Base-by-base conservation (phyloP, 1,140 invertebrate species). In the Drosophila pectinifera region DNA sequence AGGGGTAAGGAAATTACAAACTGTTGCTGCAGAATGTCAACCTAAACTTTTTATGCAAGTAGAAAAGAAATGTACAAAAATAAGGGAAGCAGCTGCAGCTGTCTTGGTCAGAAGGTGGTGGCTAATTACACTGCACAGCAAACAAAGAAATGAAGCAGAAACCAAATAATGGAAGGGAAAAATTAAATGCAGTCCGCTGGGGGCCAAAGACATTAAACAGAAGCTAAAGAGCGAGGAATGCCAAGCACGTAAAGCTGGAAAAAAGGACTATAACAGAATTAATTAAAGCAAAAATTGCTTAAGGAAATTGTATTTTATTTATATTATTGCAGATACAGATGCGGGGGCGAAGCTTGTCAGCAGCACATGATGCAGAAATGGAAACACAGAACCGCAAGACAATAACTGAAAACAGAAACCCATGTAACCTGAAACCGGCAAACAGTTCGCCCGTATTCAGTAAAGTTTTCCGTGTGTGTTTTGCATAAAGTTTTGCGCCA, bases 111-210 rank as follows among this genome's bases (percentile, higher is more conserved):
- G 38, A 41, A 39, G 56, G 49, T 62, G 39, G 56, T 56, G 73
- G 82, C 82, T 91, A 90, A 90, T 90, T 90, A 91, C 73, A 90
- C 61, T 77, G 77, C 80, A 83, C 49, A 72, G 77, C 58, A 83
- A 77, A 73, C 49, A 80, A 70, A 26, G 54, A 73, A 62, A 70
- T 48, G 36, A 73, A 58, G 16, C 34, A 53, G 62, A 55, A 61
- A 57, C 18, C 18, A 68, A 63, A 58, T 48, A 48, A 65, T 24
- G 26, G n/a, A 28, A 46, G 20, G 31, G 36, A 20, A 73, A 81
- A 69, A 75, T 61, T 43, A 61, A 61, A 73, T 41, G 41, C 38
- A 58, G 75, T 68, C 49, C 74, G 54, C 16, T 11, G 18, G 61
- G 61, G 36, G 42, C 59, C 57, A 59, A 84, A 89, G 78, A 90